phyloP scores from a whole-genome alignment of 2,797 vertebrate genomes.

The Eulemur rubriventer region DNA sequence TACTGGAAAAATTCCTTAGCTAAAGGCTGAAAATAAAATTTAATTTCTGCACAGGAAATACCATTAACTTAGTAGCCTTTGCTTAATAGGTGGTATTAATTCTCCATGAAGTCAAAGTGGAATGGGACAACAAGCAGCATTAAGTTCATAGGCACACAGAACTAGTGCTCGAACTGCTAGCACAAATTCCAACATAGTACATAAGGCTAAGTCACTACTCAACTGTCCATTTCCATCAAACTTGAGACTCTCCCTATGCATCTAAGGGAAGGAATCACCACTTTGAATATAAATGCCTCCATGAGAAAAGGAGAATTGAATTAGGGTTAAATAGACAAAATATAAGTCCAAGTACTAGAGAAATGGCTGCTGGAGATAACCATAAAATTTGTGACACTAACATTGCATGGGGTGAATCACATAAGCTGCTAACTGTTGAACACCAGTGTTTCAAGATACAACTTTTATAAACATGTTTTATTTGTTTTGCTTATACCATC shows the following conservation, averaged over 20 bases:
- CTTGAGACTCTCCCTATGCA: slow-evolving; percentile 58
- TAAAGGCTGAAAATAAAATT: slow-evolving; percentile 70
- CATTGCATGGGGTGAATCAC: slow-evolving; percentile 62
- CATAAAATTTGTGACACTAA: slow-evolving; percentile 45
- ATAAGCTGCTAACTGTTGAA: slow-evolving; percentile 81
- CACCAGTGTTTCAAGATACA: slow-evolving; percentile 87
- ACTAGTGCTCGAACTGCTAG: slow-evolving; percentile 75
- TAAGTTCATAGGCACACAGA: slow-evolving; percentile 65
- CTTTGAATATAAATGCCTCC: slow-evolving; percentile 72
- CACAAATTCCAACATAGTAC: slow-evolving; percentile 59
- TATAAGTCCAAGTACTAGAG: slow-evolving; percentile 46
- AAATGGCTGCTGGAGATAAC: slow-evolving; percentile 63
- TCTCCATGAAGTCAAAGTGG: slow-evolving; percentile 58
- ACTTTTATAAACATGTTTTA: slow-evolving; percentile 90
- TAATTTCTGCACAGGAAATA: slow-evolving; percentile 66
- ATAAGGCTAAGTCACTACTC: slow-evolving; percentile 39
- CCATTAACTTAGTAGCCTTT: slow-evolving; percentile 70
- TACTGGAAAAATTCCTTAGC: slow-evolving; percentile 61
- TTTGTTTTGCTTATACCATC: slow-evolving; percentile 87
- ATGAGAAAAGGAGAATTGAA: slow-evolving; percentile 58
- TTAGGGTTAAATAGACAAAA: slow-evolving; percentile 54
- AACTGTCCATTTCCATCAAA: slow-evolving; percentile 50
- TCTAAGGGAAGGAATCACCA: slow-evolving; percentile 71
- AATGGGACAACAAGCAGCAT: slow-evolving; percentile 65
- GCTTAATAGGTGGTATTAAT: slow-evolving; percentile 53